phyloP scores from a whole-genome alignment of 1,140 invertebrate genomes.

The Pseudomyrmex concolor region DNA sequence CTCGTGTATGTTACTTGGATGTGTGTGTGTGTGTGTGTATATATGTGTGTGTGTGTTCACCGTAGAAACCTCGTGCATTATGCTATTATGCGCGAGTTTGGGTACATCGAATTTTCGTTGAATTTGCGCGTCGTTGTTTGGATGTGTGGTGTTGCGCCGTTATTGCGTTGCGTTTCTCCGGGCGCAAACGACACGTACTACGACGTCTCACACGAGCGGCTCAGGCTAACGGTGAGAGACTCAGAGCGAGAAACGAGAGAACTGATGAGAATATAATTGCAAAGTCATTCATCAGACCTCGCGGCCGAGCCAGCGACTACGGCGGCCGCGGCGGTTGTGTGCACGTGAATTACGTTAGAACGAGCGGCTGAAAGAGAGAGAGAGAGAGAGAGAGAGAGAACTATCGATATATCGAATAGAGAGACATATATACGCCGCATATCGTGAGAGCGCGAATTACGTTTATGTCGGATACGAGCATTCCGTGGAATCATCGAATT shows the following conservation, averaged over 20 bases:
- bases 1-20: background rate
- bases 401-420: slow-evolving; percentile 14
- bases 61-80: too few species aligned
- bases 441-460: slow-evolving; percentile 35
- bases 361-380: slow-evolving; percentile 44
- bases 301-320: slow-evolving; percentile 26
- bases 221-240: slow-evolving; percentile 62
- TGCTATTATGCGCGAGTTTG: too few species aligned
- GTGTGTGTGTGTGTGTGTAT: too few species aligned
- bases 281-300: slow-evolving; percentile 78
- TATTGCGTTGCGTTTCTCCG: slow-evolving; percentile 19
- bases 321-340: slow-evolving; percentile 28
- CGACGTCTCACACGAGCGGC: slow-evolving; percentile 22
- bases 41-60: too few species aligned
- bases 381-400: background rate
- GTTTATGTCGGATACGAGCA: background rate
- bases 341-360: slow-evolving; percentile 69
- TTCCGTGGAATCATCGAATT: slow-evolving; percentile 60
- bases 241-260: slow-evolving; percentile 37
- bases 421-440: slow-evolving; percentile 4
- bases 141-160: too few species aligned
- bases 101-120: too few species aligned
- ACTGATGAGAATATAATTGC: slow-evolving; percentile 76
- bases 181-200: background rate
- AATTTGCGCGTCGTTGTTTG: too few species aligned